Percentiles rank a stretch among this genome's conserved stretches.
Conservation (phyloP, 2,113 vertebrate species). For the Cyanoliseus patagonus region DNA sequence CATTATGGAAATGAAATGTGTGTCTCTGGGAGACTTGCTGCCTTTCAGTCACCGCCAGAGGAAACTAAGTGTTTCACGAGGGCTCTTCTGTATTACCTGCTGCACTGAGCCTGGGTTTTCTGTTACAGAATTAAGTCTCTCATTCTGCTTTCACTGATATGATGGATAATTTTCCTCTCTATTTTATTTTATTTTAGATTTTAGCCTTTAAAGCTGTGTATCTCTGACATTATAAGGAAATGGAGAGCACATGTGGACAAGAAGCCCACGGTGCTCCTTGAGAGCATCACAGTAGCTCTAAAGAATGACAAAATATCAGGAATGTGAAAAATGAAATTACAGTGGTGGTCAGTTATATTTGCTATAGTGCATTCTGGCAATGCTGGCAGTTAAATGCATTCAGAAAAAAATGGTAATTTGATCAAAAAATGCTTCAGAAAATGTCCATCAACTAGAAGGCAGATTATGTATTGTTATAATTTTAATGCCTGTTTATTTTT, state of each 20-base stretch:
- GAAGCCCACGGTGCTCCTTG: not conserved
- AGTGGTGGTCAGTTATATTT: not conserved
- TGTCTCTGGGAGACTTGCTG: not conserved
- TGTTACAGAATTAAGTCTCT: not conserved
- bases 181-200: not conserved
- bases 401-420: not conserved
- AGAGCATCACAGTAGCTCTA: not conserved
- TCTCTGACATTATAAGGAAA: not conserved
- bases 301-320: not conserved
- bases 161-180: not conserved
- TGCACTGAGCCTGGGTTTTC: not conserved
- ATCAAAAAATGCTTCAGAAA: not conserved
- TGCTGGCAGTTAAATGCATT: not conserved
- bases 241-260: not conserved
- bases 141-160: not conserved
- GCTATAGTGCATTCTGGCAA: not conserved
- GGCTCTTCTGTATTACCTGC: not conserved
- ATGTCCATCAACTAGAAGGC: not conserved
- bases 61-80: not conserved
- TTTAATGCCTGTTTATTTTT: not conserved
- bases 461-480: not conserved
- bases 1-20: not conserved
- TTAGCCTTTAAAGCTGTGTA: not conserved
- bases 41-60: not conserved
- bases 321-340: not conserved